Evolutionary conservation across 2,797 vertebrate genomes (phyloP).

Genomic region (Chelidonichthys spinosus): DNA sequence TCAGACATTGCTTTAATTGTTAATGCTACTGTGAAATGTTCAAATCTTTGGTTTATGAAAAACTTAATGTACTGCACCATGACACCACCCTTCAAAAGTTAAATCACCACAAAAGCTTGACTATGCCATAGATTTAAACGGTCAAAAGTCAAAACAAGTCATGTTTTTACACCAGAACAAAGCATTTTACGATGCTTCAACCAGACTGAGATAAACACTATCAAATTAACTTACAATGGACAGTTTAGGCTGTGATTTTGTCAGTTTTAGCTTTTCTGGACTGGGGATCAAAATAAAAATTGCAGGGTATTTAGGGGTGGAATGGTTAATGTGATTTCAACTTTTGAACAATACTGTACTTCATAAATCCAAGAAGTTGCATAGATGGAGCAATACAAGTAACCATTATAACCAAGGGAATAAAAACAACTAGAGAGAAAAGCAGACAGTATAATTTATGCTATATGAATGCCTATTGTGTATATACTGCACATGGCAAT

Average conservation of each 20-base stretch:
- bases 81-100: too few species aligned
- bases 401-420: neutral
- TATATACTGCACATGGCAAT: neutral
- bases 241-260: too few species aligned
- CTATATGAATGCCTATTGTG: neutral
- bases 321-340: neutral
- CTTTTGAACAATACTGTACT: neutral
- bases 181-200: too few species aligned
- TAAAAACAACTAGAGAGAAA: neutral
- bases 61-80: too few species aligned
- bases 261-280: neutral
- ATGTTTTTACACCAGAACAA: too few species aligned
- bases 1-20: too few species aligned
- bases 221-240: neutral
- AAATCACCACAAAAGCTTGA: too few species aligned
- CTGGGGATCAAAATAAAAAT: neutral
- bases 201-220: too few species aligned
- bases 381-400: neutral
- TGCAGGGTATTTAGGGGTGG: neutral
- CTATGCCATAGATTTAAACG: too few species aligned
- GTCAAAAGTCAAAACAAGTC: too few species aligned
- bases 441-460: neutral
- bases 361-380: neutral
- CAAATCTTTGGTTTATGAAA: neutral
- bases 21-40: neutral